Conservation (phyloP, 2,797 vertebrate species). For the Alectoris magna region DNA sequence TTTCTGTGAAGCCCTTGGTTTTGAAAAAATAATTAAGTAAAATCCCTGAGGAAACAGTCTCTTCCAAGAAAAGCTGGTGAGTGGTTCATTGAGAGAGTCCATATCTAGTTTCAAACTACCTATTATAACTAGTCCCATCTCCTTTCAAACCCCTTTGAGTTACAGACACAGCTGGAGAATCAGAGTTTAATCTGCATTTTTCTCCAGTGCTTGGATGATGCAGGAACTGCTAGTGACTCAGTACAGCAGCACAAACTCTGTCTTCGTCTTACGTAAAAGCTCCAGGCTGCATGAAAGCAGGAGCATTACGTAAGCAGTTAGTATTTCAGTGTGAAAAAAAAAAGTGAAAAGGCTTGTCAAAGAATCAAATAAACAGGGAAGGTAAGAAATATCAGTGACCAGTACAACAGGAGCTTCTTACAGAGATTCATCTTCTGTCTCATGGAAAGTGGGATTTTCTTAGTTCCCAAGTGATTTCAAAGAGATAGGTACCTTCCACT, state of each 20-base stretch:
- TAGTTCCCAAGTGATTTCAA: neutral
- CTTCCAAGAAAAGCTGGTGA: neutral
- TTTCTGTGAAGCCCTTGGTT: neutral
- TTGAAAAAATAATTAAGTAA: neutral
- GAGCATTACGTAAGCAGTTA: neutral
- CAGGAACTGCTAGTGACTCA: neutral
- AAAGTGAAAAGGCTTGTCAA: conserved; percentile 4
- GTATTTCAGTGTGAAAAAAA: conserved; percentile 25
- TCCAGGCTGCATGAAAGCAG: neutral
- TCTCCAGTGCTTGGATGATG: neutral
- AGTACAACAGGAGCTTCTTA: neutral
- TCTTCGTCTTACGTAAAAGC: neutral
- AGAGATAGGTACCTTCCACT: neutral
- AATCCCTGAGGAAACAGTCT: neutral
- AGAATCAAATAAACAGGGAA: neutral
- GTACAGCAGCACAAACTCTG: neutral
- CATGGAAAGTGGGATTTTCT: neutral
- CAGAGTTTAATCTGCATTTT: neutral
- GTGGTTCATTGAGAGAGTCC: neutral
- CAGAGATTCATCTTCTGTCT: neutral
- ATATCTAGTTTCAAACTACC: neutral
- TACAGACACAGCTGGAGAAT: neutral
- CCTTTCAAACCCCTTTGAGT: neutral
- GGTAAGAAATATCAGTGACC: neutral
- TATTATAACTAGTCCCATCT: neutral